Evolutionary conservation across 1,140 invertebrate species (phyloP).

Genomic region (Calycopis cecrops): DNA sequence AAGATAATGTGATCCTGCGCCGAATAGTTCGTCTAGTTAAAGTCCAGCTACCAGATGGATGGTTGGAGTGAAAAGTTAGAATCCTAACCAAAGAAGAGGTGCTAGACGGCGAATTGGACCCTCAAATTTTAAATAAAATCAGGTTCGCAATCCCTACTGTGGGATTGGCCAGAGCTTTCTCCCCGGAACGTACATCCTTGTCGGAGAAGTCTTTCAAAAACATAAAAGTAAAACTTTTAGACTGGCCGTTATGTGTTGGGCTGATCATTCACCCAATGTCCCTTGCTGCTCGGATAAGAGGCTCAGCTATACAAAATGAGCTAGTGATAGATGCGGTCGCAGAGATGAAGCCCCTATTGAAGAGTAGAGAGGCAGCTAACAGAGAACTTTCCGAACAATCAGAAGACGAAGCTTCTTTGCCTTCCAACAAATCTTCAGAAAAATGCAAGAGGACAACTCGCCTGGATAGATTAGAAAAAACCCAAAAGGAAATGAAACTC

Average conservation of each 20-base stretch:
- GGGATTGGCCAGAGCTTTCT: conserved; percentile 15
- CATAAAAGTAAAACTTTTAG: conserved; percentile 16
- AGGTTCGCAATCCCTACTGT: conserved; percentile 12
- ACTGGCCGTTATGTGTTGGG: conserved; percentile 13
- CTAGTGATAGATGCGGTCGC: conserved; percentile 3
- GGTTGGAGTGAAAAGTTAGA: background rate
- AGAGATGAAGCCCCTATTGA: conserved; percentile 15
- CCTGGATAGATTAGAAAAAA: too few relatives aligned
- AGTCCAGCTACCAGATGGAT: background rate
- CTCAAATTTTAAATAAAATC: conserved; percentile 7
- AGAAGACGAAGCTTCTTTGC: background rate
- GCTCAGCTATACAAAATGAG: conserved; percentile 19
- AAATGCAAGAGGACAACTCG: too few relatives aligned
- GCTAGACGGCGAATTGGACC: background rate
- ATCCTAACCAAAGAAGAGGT: background rate
- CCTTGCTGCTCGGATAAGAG: background rate
- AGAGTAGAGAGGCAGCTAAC: conserved; percentile 10
- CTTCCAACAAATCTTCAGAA: too few relatives aligned
- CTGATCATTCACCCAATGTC: conserved; percentile 5
- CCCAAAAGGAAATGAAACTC: too few relatives aligned
- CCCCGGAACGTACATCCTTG: background rate
- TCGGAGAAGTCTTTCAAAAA: conserved; percentile 2
- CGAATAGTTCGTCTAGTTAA: background rate
- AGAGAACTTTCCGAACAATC: background rate
- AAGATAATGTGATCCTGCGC: background rate